Evolutionary conservation across 2,888 invertebrate genomes (phyloP).

Genomic region (Lacanobia wlatinum): DNA sequence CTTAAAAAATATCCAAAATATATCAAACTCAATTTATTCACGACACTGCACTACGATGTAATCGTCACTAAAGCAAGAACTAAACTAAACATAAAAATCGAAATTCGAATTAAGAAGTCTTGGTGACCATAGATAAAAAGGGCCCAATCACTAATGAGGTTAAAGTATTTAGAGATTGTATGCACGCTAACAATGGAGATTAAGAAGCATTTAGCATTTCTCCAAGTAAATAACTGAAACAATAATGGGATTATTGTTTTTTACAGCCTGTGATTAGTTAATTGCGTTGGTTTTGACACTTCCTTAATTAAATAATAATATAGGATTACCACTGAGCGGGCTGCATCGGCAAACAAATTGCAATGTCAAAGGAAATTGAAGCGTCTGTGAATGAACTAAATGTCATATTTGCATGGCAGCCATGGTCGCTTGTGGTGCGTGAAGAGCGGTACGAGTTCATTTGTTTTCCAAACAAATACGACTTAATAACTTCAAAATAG

Average conservation of each 20-base stretch:
- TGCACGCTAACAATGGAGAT: slow-evolving; percentile 54
- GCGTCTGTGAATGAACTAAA: neutral
- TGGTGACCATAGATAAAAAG: slow-evolving; percentile 57
- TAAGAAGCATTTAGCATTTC: slow-evolving; percentile 32
- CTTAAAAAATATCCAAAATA: slow-evolving; percentile 20
- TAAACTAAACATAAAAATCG: slow-evolving; percentile 54
- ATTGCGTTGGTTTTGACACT: slow-evolving; percentile 23
- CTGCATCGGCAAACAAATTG: too few species aligned
- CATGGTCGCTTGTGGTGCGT: too few species aligned
- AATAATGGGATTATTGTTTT: slow-evolving; percentile 8
- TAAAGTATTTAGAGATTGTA: slow-evolving; percentile 63
- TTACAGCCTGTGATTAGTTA: slow-evolving; percentile 33
- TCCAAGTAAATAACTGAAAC: slow-evolving; percentile 14
- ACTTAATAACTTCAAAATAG: too few species aligned
- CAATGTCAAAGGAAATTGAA: neutral
- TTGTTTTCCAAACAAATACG: too few species aligned
- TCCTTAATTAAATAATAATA: neutral
- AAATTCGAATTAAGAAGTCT: slow-evolving; percentile 52
- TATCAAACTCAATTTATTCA: neutral
- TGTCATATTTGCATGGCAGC: neutral
- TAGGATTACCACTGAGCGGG: too few species aligned
- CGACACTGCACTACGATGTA: slow-evolving; percentile 39
- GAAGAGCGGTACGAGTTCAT: too few species aligned
- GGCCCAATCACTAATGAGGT: slow-evolving; percentile 65
- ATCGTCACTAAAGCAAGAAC: slow-evolving; percentile 37